Evolutionary conservation across 2,113 vertebrate genomes (phyloP), one percentile per base, ranked within the genome.

Genomic region (Amia ocellicauda): DNA sequence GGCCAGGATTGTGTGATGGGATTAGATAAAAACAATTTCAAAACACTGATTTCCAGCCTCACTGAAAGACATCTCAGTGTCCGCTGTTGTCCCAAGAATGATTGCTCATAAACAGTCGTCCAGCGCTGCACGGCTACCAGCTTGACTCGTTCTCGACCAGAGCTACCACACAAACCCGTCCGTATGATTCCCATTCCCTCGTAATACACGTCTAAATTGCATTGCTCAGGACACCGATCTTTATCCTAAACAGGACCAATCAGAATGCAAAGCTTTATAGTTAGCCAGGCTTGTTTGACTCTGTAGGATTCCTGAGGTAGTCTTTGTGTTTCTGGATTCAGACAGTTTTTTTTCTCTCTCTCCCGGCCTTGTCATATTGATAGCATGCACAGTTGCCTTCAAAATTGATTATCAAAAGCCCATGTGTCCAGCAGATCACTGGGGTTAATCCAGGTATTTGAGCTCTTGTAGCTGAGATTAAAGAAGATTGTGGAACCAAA

Each of bases 71-170:
- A n/a, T n/a, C n/a, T n/a, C n/a, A 28, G 36, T 23, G 19, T 41
- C 57, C 29, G 41, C 24, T 13, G 23, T 42, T 8, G 20, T 22
- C 50, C 50, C 50, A 7, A 8, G 14, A 23, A 3, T 62, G 63
- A 58, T 66, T 57, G 64, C 63, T 58, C 58, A 62, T 68, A 67
- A 71, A 67, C 66, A 50, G 61, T 41, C 59, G 63, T 7, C n/a
- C 27, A 7, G n/a, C n/a, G n/a, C n/a, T n/a, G n/a, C n/a, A n/a
- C n/a, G n/a, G n/a, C n/a, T n/a, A n/a, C n/a, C n/a, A n/a, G n/a
- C n/a, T n/a, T n/a, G n/a, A n/a, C n/a, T n/a, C n/a, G n/a, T n/a
- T n/a, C n/a, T n/a, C n/a, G n/a, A n/a, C n/a, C n/a, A n/a, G n/a
- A n/a, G n/a, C n/a, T n/a, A n/a, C n/a, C n/a, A n/a, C n/a, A n/a